Base-by-base conservation (phyloP, 2,888 invertebrate genomes). In the Cryptocephalus primarius region DNA sequence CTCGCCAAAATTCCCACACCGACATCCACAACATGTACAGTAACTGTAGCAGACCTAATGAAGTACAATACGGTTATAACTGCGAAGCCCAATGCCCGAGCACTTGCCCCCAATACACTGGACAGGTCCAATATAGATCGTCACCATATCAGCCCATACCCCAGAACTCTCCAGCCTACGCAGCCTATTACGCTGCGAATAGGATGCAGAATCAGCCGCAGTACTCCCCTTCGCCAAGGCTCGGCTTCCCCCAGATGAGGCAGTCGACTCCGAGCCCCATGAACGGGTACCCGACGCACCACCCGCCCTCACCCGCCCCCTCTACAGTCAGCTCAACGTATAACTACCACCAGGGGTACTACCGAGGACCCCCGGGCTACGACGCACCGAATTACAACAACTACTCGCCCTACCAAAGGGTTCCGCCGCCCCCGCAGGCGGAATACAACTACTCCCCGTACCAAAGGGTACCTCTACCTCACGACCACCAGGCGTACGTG, bases 251-350 rank as follows among this genome's bases (percentile, higher is more conserved):
- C 9, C 60, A 56, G 44, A 53, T 54, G 10, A 54, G 61, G 32
- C 57, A 60, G 48, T 55, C 59, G 0, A 56, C 58, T 31, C 59
- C 59, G 10, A 61, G 56, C 49, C 55, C 58, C 0, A 51, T 54
- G 50, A 55, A 53, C 22, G 48, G 50, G 22, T 52, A 57, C 40
- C 48, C 50, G 4, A 47, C 55, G 14, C 65, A 67, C 49, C 67
- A 68, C 50, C 62, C 65, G 1, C 67, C 69, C 12, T 65, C 66
- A 2, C 66, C 66, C 9, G 58, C 64, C 32, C 64, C 64, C 13
- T 60, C 62, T 3, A 59, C 54, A 11, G 55, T 58, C 32, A 60
- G 59, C 48, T 57, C 57, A 4, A 55, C 55, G 40, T 59, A 57
- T 39, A 59, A 58, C 33, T 56, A 59, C 38, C 57, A 60, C 36